phyloP scores from a whole-genome alignment of 2,113 vertebrate species.

The Hippocampus comes region DNA sequence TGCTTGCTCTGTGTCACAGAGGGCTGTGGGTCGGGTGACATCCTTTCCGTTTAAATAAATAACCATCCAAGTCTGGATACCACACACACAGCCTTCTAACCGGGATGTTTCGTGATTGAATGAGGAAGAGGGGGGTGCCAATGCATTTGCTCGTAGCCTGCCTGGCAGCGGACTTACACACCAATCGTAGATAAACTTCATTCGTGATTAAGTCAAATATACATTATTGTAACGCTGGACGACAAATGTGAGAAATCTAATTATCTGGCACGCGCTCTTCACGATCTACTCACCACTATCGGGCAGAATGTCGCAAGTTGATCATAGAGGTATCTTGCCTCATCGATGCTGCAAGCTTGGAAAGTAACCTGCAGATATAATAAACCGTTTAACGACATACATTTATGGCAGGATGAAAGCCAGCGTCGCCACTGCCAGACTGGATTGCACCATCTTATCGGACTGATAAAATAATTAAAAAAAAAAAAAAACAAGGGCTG shows the following conservation, averaged over 20 bases:
- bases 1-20: too few species aligned
- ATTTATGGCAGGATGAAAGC: slow-evolving; percentile 16
- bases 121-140: too few species aligned
- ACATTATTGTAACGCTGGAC: background rate
- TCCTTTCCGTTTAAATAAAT: too few species aligned
- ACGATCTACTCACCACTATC: slow-evolving; percentile 84
- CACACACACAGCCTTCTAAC: too few species aligned
- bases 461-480: background rate
- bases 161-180: too few species aligned
- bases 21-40: too few species aligned
- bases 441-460: background rate
- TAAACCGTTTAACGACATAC: slow-evolving; percentile 23
- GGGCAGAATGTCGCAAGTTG: slow-evolving; percentile 96
- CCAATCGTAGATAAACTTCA: too few species aligned
- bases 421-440: background rate
- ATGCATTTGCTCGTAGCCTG: too few species aligned
- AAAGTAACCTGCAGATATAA: slow-evolving; percentile 85
- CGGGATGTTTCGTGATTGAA: too few species aligned
- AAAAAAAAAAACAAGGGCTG: background rate
- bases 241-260: slow-evolving; percentile 4
- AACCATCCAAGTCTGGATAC: too few species aligned
- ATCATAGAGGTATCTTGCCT: slow-evolving; percentile 96
- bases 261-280: background rate
- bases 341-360: slow-evolving; percentile 96
- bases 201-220: background rate